phyloP scores from a whole-genome alignment of 2,888 invertebrate genomes.

The Aricia artaxerxes region DNA sequence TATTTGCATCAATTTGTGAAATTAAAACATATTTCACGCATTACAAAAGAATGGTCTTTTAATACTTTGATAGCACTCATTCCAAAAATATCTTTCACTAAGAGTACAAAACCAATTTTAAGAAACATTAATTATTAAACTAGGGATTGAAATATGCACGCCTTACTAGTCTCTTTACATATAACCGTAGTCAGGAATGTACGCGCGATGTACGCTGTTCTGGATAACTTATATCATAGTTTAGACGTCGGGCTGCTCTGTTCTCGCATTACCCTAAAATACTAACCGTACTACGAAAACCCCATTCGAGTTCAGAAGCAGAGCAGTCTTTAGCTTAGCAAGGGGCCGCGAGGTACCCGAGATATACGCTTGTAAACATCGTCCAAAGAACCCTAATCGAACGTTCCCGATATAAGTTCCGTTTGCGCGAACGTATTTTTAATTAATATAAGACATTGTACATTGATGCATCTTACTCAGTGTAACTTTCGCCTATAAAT shows the following conservation, averaged over 20 bases:
- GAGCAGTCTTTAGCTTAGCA: slow-evolving; percentile 58
- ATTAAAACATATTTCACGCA: not conserved
- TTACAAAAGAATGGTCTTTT: not conserved
- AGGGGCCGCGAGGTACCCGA: slow-evolving; percentile 64
- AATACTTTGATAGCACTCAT: not conserved
- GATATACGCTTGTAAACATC: slow-evolving; percentile 78
- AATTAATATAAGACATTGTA: slow-evolving; percentile 41
- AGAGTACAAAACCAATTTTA: slow-evolving; percentile 14
- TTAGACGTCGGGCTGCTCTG: slow-evolving; percentile 49
- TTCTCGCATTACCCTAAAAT: slow-evolving; percentile 30
- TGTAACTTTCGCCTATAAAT: slow-evolving; percentile 45
- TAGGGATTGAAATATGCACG: slow-evolving; percentile 37
- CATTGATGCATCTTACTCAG: slow-evolving; percentile 43
- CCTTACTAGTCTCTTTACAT: slow-evolving; percentile 39
- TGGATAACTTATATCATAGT: slow-evolving; percentile 77
- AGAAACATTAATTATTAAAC: slow-evolving; percentile 24
- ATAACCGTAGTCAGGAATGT: slow-evolving; percentile 35
- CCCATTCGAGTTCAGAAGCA: slow-evolving; percentile 34
- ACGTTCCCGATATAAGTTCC: slow-evolving; percentile 39
- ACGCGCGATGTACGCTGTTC: slow-evolving; percentile 63
- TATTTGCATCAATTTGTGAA: not conserved
- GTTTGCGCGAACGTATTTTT: slow-evolving; percentile 40
- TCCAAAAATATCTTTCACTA: slow-evolving; percentile 11
- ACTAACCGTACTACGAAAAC: not conserved
- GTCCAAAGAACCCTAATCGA: slow-evolving; percentile 59